Conservation (phyloP, 1,140 invertebrate genomes). For the Scaptomyza montana region DNA sequence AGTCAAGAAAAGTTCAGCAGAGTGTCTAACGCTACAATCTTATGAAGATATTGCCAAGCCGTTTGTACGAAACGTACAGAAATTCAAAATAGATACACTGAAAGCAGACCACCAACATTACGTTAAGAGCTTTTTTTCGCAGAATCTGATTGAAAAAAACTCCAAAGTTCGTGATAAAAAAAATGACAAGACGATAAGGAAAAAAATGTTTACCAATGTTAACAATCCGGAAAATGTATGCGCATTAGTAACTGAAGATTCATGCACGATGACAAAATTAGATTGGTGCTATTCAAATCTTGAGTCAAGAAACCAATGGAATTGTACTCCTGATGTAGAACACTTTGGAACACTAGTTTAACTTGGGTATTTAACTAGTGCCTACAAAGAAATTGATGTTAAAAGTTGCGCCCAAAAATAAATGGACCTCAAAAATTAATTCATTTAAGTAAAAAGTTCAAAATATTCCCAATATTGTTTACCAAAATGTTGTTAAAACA, state of each 20-base stretch:
- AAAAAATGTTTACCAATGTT: conserved; percentile 25
- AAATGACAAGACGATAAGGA: conserved; percentile 17
- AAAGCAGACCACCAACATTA: neutral
- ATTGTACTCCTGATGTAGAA: conserved; percentile 12
- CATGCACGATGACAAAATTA: neutral
- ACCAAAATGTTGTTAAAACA: conserved; percentile 27
- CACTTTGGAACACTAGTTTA: conserved; percentile 60
- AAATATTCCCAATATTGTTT: conserved; percentile 29
- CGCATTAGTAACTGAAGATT: too few species aligned
- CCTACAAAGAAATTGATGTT: too few species aligned
- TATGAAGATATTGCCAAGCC: neutral
- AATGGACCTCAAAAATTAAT: too few species aligned
- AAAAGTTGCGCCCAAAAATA: too few species aligned
- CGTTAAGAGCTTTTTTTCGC: neutral
- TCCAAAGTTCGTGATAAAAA: conserved; percentile 6
- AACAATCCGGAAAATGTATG: neutral
- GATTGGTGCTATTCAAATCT: neutral
- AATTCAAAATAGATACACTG: neutral
- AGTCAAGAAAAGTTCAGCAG: neutral
- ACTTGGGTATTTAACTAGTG: neutral
- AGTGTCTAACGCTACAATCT: neutral
- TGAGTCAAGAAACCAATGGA: neutral
- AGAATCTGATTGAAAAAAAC: conserved; percentile 11
- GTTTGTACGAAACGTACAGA: neutral
- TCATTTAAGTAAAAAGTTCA: conserved; percentile 1